Conservation (phyloP, 1,140 invertebrate genomes). For the Drosophila kepulauana region DNA sequence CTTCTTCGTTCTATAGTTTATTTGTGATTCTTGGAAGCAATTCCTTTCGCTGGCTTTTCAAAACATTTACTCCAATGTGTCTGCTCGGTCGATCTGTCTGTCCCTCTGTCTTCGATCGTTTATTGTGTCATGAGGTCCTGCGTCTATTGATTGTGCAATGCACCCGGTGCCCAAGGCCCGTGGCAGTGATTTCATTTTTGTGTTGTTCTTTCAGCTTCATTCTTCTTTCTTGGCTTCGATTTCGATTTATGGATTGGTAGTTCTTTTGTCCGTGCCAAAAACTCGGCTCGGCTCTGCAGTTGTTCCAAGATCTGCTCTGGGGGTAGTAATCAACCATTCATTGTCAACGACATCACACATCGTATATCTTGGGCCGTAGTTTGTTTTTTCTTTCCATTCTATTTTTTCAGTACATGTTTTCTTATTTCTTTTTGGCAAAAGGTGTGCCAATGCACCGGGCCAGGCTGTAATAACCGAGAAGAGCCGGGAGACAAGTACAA, state of each 20-base stretch:
- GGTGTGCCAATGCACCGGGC: conserved; percentile 65
- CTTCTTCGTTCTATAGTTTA: not conserved
- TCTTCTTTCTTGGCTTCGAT: conserved; percentile 39
- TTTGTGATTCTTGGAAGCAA: conserved; percentile 80
- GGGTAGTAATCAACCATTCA: conserved; percentile 76
- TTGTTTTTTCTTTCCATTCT: conserved; percentile 72
- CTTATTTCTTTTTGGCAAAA: conserved; percentile 65
- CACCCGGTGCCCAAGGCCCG: conserved; percentile 76
- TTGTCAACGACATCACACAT: conserved; percentile 85
- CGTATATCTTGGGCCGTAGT: conserved; percentile 73
- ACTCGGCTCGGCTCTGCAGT: conserved; percentile 42
- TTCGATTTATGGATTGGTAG: conserved; percentile 51
- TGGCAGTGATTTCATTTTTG: conserved; percentile 79
- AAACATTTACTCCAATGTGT: conserved; percentile 84
- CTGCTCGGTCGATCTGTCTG: conserved; percentile 26
- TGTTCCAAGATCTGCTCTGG: conserved; percentile 37
- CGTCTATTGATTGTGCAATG: conserved; percentile 77
- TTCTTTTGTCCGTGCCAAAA: conserved; percentile 53
- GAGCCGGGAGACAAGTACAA: not conserved
- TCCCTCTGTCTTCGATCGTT: conserved; percentile 18
- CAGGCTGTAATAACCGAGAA: conserved; percentile 21
- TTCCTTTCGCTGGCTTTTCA: conserved; percentile 85
- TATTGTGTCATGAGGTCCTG: conserved; percentile 60
- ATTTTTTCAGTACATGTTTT: conserved; percentile 41
- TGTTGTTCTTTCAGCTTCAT: conserved; percentile 30